Base-by-base conservation (phyloP, 2,888 invertebrate species). In the Myopa testacea region DNA sequence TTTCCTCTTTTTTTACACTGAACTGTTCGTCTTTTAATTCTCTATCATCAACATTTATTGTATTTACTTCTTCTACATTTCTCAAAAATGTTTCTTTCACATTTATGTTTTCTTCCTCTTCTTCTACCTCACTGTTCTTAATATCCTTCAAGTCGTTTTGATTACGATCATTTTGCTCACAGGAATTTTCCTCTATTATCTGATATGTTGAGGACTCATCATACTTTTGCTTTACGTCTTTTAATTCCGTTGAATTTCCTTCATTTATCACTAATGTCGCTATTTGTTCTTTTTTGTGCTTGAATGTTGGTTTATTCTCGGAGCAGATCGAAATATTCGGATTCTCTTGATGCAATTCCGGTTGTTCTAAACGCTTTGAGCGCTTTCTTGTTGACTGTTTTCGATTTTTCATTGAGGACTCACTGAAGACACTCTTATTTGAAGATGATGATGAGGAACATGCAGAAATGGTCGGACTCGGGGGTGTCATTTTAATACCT, bases 291-390 rank as follows among this genome's bases (percentile, higher is more conserved):
- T 77, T 26, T 12, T 19, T 26, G n/a, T 50, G 10, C n/a, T 55
- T n/a, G 5, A 5, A 55, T 16, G 10, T n/a, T n/a, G 55, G 8
- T 50, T 8, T 50, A 10, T 50, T 50, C 50, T 50, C 10, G 8
- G 50, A 50, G 14, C 50, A 10, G 50, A 14, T 10, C 10, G 50
- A 1, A 3, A 50, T 2, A 45, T 45, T 6, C 45, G 55, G 55
- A 55, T 45, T 45, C 65, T 74, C 77, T 14, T 77, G 70, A 76
- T 62, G 16, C 14, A 40, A 14, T 34, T 73, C 40, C n/a, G 10
- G 19, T n/a, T 50, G 45, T 14, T 78, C 79, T n/a, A 80, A 52
- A 40, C 80, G 75, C 72, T 80, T 80, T 16, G 78, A 79, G 60
- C 80, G 80, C 73, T 80, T 81, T 74, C 62, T 68, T 4, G 63